Percentiles rank a stretch among this genome's conserved stretches.
Conservation (phyloP, 2,113 vertebrate species). For the Ochotona curzoniae region DNA sequence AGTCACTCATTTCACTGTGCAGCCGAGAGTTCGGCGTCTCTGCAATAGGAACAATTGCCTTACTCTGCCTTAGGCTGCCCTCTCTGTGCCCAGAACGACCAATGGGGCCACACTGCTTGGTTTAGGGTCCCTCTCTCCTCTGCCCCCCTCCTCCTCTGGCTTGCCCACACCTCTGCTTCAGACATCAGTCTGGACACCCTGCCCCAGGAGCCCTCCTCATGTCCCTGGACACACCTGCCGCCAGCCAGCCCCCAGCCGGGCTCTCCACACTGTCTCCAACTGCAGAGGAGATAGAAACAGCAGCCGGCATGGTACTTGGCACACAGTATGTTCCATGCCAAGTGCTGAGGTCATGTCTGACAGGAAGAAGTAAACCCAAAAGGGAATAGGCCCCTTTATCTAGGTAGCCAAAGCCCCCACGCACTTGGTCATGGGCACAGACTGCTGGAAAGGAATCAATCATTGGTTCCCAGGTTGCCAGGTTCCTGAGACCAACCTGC, state of each 20-base stretch:
- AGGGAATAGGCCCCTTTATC: not conserved
- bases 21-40: not conserved
- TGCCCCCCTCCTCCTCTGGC: not conserved
- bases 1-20: not conserved
- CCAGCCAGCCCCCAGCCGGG: not conserved
- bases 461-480: not conserved
- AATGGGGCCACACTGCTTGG: not conserved
- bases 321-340: too few relatives aligned
- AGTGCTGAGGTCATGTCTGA: not conserved
- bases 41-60: not conserved
- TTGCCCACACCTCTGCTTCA: not conserved
- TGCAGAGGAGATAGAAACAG: not conserved
- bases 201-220: not conserved
- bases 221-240: not conserved
- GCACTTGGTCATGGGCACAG: not conserved
- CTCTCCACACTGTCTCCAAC: fast-evolving
- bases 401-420: not conserved
- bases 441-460: not conserved
- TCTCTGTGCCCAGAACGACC: not conserved
- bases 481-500: too few relatives aligned
- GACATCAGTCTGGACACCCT: not conserved
- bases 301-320: not conserved
- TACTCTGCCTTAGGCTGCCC: too few relatives aligned
- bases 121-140: fast-evolving
- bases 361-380: not conserved